Conservation (phyloP, 2,888 invertebrate genomes). For the Dorcus hopei region DNA sequence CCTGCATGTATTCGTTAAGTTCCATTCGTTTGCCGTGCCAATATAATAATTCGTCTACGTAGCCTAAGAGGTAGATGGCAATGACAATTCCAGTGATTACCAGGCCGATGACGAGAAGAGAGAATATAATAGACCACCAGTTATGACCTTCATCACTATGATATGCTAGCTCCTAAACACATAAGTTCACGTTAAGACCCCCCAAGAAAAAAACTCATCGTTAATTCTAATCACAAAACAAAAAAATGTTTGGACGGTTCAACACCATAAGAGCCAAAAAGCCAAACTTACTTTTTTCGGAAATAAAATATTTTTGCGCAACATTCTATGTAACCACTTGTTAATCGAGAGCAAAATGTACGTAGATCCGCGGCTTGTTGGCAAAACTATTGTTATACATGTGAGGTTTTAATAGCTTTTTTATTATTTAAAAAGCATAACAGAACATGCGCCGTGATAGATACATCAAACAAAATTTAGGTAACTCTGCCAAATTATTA, state of each 20-base stretch:
- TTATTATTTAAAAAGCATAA: no score
- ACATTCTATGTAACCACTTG: neutral
- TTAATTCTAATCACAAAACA: neutral
- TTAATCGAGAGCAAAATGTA: neutral
- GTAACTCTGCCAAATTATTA: no score
- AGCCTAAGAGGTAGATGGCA: conserved; percentile 84
- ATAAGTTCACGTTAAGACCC: neutral
- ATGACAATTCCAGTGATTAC: conserved; percentile 86
- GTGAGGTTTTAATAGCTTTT: no score
- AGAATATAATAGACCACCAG: conserved; percentile 85
- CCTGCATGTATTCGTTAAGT: conserved; percentile 79
- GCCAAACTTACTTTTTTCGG: neutral
- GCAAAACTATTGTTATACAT: no score
- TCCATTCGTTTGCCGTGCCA: conserved; percentile 87
- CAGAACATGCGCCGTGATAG: no score
- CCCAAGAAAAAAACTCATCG: neutral
- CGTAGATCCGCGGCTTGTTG: no score
- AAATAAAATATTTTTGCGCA: neutral
- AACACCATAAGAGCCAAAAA: neutral
- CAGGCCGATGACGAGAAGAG: conserved; percentile 80
- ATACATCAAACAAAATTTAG: no score
- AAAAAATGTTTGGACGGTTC: neutral
- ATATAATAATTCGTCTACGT: conserved; percentile 85
- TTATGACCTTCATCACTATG: conserved; percentile 78
- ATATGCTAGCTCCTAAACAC: conserved; percentile 69